These are phyloP conservation scores for Bombus terrestris DNA, from an alignment of 1,140 invertebrate genomes.

Conservation along the genomic window DNA sequence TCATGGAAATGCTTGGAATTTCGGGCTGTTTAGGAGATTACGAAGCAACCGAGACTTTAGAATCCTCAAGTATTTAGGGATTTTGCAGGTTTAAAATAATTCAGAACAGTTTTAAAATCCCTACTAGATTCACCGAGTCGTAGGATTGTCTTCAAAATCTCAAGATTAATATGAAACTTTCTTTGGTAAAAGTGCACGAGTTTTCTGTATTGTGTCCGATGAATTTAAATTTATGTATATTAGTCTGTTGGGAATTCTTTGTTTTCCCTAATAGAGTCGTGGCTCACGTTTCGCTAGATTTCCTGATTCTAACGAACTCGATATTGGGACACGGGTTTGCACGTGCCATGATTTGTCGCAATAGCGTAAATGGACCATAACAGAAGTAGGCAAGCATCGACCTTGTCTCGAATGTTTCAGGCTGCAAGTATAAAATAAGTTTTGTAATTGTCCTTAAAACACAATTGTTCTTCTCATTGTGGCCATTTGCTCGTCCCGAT, in stretches of 20 bases:
- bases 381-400: background rate
- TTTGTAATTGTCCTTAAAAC: background rate
- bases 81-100: background rate
- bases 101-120: background rate
- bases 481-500: background rate
- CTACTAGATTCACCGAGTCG: background rate
- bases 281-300: background rate
- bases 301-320: background rate
- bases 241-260: background rate
- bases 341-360: background rate
- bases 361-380: slow-evolving; percentile 5
- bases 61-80: background rate
- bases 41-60: background rate
- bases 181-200: background rate
- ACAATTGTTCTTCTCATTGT: background rate
- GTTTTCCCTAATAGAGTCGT: background rate
- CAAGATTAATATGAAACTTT: background rate
- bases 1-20: background rate
- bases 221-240: no score
- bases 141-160: background rate
- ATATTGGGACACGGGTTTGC: background rate
- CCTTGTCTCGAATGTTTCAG: background rate
- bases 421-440: background rate
- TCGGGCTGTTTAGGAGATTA: background rate
- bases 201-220: background rate